These are phyloP conservation scores for Telmatochromis brichardi DNA, from an alignment of 2,113 vertebrate genomes.

Conservation along the genomic window DNA sequence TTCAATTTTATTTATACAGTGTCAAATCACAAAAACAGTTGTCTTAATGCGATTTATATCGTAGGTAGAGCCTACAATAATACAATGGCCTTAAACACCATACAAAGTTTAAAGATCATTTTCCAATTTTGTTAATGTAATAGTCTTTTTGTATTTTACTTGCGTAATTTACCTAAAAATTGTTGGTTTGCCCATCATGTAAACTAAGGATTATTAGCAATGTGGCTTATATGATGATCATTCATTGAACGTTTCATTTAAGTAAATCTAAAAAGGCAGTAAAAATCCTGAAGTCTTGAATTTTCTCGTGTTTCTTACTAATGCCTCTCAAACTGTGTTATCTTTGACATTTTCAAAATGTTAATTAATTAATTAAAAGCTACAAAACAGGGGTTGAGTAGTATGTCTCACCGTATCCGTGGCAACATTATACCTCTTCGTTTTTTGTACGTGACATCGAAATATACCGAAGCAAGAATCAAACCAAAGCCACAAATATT, in stretches of 20 bases:
- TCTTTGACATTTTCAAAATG: neutral
- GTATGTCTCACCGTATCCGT: neutral
- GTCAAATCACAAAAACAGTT: neutral
- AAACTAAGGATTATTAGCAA: neutral
- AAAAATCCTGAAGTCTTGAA: neutral
- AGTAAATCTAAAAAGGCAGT: neutral
- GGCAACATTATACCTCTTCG: neutral
- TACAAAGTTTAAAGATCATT: neutral
- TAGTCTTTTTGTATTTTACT: neutral
- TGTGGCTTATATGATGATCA: neutral
- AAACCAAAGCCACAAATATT: neutral
- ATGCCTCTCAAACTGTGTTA: neutral
- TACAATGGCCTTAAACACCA: fast-evolving
- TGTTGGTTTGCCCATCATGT: neutral
- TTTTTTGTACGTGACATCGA: neutral
- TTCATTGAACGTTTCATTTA: neutral
- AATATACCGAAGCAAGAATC: fast-evolving
- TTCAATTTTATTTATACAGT: neutral
- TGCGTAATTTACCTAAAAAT: neutral
- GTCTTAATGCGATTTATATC: fast-evolving
- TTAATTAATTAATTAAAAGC: neutral
- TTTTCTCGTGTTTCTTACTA: neutral
- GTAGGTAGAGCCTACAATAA: neutral
- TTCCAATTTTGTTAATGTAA: neutral
- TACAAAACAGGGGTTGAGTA: neutral